Conservation (phyloP, 2,113 vertebrate species). For the Mormoops blainvillei region DNA sequence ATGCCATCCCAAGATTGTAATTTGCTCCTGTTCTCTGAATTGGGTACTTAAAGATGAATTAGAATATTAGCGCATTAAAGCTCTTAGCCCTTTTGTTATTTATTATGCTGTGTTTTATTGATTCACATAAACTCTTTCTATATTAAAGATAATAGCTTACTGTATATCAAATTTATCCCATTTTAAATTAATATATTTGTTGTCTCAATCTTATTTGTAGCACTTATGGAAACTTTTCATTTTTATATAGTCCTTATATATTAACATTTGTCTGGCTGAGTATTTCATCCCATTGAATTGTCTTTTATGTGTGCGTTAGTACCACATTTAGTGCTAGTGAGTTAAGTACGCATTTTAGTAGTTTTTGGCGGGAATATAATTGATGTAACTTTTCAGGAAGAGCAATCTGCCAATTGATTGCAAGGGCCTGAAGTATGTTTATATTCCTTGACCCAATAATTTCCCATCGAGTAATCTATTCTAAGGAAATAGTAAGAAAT, state of each 20-base stretch:
- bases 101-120: not conserved
- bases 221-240: not conserved
- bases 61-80: not conserved
- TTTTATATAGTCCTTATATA: not conserved
- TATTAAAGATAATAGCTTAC: not conserved
- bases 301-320: not conserved
- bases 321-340: not conserved
- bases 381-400: not conserved
- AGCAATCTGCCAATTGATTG: not conserved
- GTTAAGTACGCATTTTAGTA: not conserved
- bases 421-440: conserved; percentile 2
- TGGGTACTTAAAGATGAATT: not conserved
- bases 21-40: not conserved
- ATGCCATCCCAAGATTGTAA: not conserved
- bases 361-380: not conserved
- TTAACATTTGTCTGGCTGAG: not conserved
- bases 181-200: not conserved
- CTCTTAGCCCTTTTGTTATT: not conserved
- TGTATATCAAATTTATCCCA: not conserved
- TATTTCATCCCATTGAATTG: not conserved
- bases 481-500: not conserved
- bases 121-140: not conserved
- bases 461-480: not conserved
- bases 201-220: not conserved
- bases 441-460: not conserved